Conservation (phyloP, 2,797 vertebrate species). For the Carapus acus region DNA sequence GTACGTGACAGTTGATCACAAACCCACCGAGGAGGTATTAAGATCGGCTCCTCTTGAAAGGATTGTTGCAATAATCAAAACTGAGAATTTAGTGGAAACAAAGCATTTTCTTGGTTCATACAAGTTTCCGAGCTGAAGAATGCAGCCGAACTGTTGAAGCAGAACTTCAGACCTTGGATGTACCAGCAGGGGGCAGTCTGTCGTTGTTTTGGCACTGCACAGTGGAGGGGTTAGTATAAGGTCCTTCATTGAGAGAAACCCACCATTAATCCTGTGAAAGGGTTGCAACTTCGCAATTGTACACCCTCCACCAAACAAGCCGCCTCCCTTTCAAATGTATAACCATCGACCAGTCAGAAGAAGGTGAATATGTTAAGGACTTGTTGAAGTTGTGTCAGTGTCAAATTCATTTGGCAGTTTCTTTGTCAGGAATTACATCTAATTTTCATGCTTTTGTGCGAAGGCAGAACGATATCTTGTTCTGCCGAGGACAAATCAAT, state of each 20-base stretch:
- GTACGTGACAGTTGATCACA: too few species aligned
- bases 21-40: too few species aligned
- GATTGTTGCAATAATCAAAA: too few species aligned
- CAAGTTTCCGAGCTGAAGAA: slow-evolving; percentile 43
- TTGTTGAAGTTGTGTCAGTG: too few species aligned
- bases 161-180: slow-evolving; percentile 10
- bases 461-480: too few species aligned
- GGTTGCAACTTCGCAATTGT: slow-evolving; percentile 9
- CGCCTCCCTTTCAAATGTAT: slow-evolving; percentile 36
- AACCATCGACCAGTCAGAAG: slow-evolving; percentile 41
- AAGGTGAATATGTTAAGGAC: slow-evolving; percentile 59
- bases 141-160: slow-evolving; percentile 19
- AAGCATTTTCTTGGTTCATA: slow-evolving; percentile 14
- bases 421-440: too few species aligned
- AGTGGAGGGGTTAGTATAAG: slow-evolving; percentile 55
- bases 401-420: too few species aligned
- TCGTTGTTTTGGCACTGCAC: slow-evolving; percentile 62
- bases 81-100: too few species aligned
- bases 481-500: too few species aligned
- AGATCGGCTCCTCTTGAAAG: too few species aligned
- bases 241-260: slow-evolving; percentile 43
- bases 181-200: slow-evolving; percentile 39
- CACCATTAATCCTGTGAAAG: slow-evolving; percentile 9
- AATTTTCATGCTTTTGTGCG: too few species aligned
- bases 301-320: slow-evolving; percentile 13